Conservation (phyloP, 2,113 vertebrate genomes). For the Motacilla alba region DNA sequence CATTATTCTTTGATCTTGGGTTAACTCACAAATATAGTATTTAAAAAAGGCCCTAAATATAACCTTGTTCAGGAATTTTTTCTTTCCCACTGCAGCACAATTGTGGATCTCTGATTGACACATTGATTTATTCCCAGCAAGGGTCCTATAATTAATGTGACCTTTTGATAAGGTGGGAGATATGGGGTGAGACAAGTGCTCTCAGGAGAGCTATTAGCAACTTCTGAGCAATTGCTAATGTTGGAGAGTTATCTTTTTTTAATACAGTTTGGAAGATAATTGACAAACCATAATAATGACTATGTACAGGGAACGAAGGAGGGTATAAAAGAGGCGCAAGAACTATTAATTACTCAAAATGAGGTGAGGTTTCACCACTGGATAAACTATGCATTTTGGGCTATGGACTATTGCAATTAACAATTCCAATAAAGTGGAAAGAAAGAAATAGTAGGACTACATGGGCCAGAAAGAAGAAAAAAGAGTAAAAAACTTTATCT, state of each 20-base stretch:
- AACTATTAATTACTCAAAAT: constrained; percentile 55
- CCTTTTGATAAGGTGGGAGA: constrained; percentile 76
- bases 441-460: not conserved
- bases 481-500: not conserved
- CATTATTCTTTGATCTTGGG: not conserved
- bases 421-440: not conserved
- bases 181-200: constrained; percentile 74
- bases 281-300: constrained; percentile 67
- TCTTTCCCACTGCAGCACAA: constrained; percentile 35
- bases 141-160: constrained; percentile 76
- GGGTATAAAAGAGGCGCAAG: not conserved
- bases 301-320: constrained; percentile 13
- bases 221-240: constrained; percentile 73
- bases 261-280: constrained; percentile 68
- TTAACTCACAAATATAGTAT: not conserved
- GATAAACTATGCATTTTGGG: constrained; percentile 2
- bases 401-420: not conserved
- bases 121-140: constrained; percentile 73
- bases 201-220: constrained; percentile 76
- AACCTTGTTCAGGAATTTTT: constrained; percentile 27
- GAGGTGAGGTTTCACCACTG: not conserved
- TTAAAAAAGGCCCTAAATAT: not conserved
- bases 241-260: constrained; percentile 64
- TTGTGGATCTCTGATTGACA: constrained; percentile 61
- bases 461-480: not conserved